A percentile compares a stretch with the other conserved stretches of the same genome.
These are phyloP conservation scores for Neoitamus cyanurus DNA, from an alignment of 2,888 invertebrate genomes.

Conservation along the genomic window DNA sequence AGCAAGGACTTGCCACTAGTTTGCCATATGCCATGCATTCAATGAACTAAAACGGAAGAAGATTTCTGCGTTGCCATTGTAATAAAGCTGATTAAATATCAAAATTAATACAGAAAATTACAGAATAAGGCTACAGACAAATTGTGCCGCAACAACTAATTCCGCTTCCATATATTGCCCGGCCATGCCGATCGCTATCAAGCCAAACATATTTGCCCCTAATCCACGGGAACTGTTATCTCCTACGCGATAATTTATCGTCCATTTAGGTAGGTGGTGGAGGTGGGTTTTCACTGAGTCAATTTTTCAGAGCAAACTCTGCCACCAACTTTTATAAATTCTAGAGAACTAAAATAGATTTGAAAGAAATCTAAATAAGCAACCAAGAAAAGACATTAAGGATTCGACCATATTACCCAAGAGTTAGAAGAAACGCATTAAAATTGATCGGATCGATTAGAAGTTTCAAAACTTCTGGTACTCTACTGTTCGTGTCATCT, in stretches of 20 bases:
- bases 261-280: background rate
- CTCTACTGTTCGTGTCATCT: background rate
- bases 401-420: background rate
- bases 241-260: background rate
- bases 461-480: background rate
- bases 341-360: background rate
- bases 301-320: background rate
- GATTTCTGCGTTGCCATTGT: no score
- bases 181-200: background rate
- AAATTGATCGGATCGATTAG: background rate
- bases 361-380: background rate
- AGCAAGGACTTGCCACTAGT: no score
- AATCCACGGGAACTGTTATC: background rate
- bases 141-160: background rate
- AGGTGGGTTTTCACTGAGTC: background rate
- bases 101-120: no score
- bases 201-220: background rate
- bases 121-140: background rate
- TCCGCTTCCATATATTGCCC: background rate
- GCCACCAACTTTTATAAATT: background rate
- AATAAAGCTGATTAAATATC: no score
- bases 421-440: background rate
- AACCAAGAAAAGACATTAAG: background rate
- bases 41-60: no score
- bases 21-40: no score